These are phyloP conservation scores for Pogonus chalceus DNA, from an alignment of 1,140 invertebrate genomes.

Conservation along the genomic window DNA sequence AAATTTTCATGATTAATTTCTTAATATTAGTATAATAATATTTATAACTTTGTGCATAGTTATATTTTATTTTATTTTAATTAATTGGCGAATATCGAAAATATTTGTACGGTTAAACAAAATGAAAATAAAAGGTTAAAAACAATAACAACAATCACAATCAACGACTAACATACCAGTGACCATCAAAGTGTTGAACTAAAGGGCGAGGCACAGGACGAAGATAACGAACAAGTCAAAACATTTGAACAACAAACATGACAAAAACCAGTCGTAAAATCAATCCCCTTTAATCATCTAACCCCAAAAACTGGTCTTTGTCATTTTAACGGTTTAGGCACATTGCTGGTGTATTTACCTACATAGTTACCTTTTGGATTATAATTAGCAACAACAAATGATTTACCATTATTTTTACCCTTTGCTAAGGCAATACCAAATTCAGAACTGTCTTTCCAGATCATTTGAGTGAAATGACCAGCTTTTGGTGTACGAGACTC, in stretches of 20 bases:
- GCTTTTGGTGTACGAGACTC: conserved; percentile 47
- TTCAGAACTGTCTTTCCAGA: conserved; percentile 64
- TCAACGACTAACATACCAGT: background rate
- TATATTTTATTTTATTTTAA: no score
- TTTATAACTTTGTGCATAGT: no score
- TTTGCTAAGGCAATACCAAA: conserved; percentile 66
- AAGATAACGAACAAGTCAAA: conserved; percentile 1
- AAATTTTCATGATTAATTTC: no score
- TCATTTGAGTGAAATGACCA: conserved; percentile 64
- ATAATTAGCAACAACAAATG: conserved; percentile 69
- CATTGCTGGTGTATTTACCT: conserved; percentile 60
- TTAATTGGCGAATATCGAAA: no score
- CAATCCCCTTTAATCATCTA: background rate
- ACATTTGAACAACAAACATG: conserved; percentile 3
- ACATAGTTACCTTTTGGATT: conserved; percentile 72
- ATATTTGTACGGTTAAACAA: no score
- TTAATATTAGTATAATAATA: no score
- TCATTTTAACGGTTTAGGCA: conserved; percentile 27
- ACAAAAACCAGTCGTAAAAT: conserved; percentile 1
- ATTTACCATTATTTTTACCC: conserved; percentile 40
- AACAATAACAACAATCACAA: no score
- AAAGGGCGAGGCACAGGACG: background rate
- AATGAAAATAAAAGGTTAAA: no score
- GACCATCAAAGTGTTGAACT: background rate
- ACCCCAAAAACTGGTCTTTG: background rate